These are phyloP conservation scores for Rhizoglyphus robini DNA, from an alignment of 1,140 invertebrate genomes.

Conservation along the genomic window DNA sequence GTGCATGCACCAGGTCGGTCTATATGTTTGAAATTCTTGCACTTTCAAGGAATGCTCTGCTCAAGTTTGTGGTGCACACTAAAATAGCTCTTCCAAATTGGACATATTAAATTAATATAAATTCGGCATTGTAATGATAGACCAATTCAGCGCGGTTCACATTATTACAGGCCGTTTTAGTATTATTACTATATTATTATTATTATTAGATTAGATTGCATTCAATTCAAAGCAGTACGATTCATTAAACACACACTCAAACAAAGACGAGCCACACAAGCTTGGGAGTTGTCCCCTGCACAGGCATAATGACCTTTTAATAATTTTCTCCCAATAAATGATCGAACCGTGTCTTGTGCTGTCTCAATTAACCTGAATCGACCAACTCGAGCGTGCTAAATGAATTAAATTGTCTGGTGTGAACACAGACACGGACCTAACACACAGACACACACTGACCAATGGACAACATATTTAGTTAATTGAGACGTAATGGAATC, in stretches of 20 bases:
- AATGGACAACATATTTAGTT: not conserved
- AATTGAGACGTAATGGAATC: not conserved
- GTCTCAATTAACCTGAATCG: not conserved
- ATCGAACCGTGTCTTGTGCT: no score
- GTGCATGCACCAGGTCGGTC: not conserved
- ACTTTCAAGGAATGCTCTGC: not conserved
- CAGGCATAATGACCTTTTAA: not conserved
- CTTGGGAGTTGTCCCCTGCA: not conserved
- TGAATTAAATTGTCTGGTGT: not conserved
- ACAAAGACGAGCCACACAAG: not conserved
- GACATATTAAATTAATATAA: not conserved
- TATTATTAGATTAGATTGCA: not conserved
- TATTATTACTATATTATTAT: no score
- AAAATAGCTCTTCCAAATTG: no score
- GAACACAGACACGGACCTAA: not conserved
- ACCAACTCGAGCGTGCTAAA: not conserved
- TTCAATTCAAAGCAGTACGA: not conserved
- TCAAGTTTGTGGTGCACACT: no score
- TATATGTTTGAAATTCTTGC: not conserved
- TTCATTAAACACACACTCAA: not conserved
- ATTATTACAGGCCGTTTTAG: no score
- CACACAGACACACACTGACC: not conserved
- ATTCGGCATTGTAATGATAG: not conserved
- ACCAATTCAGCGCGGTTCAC: no score
- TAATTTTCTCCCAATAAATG: no score